phyloP scores from a whole-genome alignment of 2,113 vertebrate genomes.

The Tautogolabrus adspersus region DNA sequence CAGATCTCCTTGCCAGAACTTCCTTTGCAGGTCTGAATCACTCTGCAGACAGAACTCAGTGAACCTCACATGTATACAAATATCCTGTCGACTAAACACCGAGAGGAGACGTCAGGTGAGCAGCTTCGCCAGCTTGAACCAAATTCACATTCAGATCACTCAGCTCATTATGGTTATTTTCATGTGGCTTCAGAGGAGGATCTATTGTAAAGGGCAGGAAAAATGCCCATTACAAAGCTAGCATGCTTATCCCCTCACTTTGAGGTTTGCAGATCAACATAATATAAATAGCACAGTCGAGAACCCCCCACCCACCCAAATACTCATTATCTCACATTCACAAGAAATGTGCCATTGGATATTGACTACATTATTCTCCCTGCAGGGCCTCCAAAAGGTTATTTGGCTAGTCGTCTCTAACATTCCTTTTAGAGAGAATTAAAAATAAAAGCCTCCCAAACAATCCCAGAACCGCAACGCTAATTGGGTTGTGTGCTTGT shows the following conservation, averaged over 20 bases:
- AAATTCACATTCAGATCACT: slow-evolving; percentile 68
- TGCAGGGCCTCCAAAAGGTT: slow-evolving; percentile 67
- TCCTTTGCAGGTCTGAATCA: too few species aligned
- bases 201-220: slow-evolving; percentile 60
- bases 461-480: slow-evolving; percentile 34
- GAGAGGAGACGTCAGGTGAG: slow-evolving; percentile 40
- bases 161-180: slow-evolving; percentile 65
- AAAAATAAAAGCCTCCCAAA: slow-evolving; percentile 45
- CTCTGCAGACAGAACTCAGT: neutral
- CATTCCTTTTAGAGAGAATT: slow-evolving; percentile 40
- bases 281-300: slow-evolving; percentile 56
- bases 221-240: slow-evolving; percentile 61
- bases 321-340: slow-evolving; percentile 71
- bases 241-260: slow-evolving; percentile 58
- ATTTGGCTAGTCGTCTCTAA: slow-evolving; percentile 56
- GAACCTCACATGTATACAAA: neutral
- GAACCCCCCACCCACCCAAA: slow-evolving; percentile 44
- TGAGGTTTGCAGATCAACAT: slow-evolving; percentile 59
- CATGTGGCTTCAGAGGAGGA: slow-evolving; percentile 59
- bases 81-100: slow-evolving; percentile 17
- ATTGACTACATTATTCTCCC: slow-evolving; percentile 71
- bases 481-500: slow-evolving; percentile 61
- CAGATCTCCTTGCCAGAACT: too few species aligned
- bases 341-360: slow-evolving; percentile 62
- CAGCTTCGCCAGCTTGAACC: slow-evolving; percentile 55